Evolutionary conservation across 2,888 invertebrate species (phyloP).

Genomic region (Lasius platythorax): DNA sequence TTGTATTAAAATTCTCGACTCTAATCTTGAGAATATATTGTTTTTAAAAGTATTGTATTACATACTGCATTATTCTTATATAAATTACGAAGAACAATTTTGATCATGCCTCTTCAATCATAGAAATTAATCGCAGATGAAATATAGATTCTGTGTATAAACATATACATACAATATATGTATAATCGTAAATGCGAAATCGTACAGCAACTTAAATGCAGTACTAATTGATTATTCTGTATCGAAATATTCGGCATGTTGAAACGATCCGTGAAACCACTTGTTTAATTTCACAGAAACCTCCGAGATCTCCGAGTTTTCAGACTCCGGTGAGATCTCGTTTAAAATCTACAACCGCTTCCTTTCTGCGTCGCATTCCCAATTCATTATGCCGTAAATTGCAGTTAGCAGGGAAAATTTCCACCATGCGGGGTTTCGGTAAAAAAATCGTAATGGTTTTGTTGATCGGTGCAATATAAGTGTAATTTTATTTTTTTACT

Average conservation of each 20-base stretch:
- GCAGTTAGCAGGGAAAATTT: not conserved
- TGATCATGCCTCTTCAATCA: not conserved
- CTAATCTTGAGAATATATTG: not conserved
- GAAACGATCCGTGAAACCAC: constrained; percentile 17
- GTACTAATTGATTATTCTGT: constrained; percentile 12
- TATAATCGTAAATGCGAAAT: not conserved
- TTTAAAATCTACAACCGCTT: constrained; percentile 32
- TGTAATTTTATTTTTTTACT: not conserved
- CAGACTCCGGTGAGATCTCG: not conserved
- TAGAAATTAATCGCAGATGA: not conserved
- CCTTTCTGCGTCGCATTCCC: not conserved
- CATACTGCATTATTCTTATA: not conserved
- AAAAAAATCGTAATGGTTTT: not conserved
- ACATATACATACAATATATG: not conserved
- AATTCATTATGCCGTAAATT: constrained; percentile 37
- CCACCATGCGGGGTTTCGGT: not conserved
- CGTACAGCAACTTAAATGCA: not conserved
- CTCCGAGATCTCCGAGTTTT: constrained; percentile 15
- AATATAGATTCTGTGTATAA: not conserved
- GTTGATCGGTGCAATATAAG: not conserved
- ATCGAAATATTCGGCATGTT: not conserved
- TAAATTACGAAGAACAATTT: not conserved
- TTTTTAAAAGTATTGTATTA: not conserved
- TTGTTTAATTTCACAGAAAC: constrained; percentile 44
- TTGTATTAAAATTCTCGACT: not conserved